Conservation (phyloP, 2,113 vertebrate species). For the Diphyllodes magnificus region DNA sequence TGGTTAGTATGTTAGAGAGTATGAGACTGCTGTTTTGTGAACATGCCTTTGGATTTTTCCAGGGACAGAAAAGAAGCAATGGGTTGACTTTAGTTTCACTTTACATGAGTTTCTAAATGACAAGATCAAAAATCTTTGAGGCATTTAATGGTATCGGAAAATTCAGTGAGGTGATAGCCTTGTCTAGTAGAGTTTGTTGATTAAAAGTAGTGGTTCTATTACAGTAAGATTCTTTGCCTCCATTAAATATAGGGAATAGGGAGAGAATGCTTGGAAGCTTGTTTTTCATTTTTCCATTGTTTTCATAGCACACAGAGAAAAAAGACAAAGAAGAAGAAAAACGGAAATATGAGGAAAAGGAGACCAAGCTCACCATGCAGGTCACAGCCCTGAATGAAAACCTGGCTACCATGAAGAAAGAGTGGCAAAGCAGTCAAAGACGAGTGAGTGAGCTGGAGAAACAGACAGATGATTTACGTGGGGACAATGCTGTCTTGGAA, state of each 20-base stretch:
- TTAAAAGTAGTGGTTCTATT: background rate
- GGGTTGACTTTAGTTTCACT: background rate
- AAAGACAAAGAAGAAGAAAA: slow-evolving; percentile 81
- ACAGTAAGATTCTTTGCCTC: background rate
- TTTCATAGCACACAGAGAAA: slow-evolving; percentile 78
- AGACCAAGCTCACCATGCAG: slow-evolving; percentile 83
- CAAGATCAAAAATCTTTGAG: background rate
- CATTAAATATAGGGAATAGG: background rate
- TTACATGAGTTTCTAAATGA: background rate
- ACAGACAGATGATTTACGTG: slow-evolving; percentile 91
- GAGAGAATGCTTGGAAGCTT: background rate
- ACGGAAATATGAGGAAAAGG: slow-evolving; percentile 83
- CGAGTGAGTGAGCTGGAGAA: slow-evolving; percentile 91
- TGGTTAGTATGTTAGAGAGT: slow-evolving; percentile 63
- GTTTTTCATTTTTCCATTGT: background rate
- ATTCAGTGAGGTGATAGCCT: background rate
- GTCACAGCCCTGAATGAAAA: slow-evolving; percentile 93
- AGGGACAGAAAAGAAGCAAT: background rate
- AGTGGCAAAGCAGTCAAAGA: slow-evolving; percentile 92
- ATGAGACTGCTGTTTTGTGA: background rate
- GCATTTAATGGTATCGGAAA: background rate
- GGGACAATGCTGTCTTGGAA: slow-evolving; percentile 94
- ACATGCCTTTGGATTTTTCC: background rate
- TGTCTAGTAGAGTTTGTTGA: background rate
- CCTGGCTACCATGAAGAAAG: slow-evolving; percentile 91